Base-by-base conservation (phyloP, 2,797 vertebrate genomes). In the Hephaestus fuliginosus region DNA sequence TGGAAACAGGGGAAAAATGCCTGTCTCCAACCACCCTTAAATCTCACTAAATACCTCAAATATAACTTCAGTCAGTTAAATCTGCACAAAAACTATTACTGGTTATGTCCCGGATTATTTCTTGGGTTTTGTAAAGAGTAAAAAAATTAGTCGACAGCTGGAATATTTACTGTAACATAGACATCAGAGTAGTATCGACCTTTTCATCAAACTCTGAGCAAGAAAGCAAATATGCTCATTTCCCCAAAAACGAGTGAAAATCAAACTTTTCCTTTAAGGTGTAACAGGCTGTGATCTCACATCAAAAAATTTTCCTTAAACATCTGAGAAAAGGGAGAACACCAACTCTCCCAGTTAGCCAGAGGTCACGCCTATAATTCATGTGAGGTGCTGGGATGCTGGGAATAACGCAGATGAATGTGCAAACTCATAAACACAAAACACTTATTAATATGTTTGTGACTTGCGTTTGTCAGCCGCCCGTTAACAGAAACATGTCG, bases 401-500 rank as follows among this genome's bases (percentile, higher is more conserved):
- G 22, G n/a, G 36, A 63, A 17, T 48, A 69, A 2, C 8, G 13
- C 55, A 25, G 44, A 63, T 33, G 77, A 57, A 60, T 41, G 36
- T 20, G 33, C 15, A 69, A 30, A 78, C 4, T 43, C 25, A 62
- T 12, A 25, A 12, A 60, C 17, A 67, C 70, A 51, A 22, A 51
- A 2, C 8, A 7, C 70, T 78, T 30, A 70, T 80, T 87, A 80
- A 73, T 53, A 64, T 13, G 22, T 61, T 51, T 60, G 17, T 61
- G 53, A 43, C 56, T 51, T 36, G 49, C 74, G 52, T 46, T 41
- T 84, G 70, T 74, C 71, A 69, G 56, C 72, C 20, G 56, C 66
- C 39, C 18, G 6, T 70, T 88, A 75, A 70, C 55, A 60, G 46
- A 86, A 76, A 78, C 36, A 58, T 61, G 81, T 84, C 63, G 52